Conservation (phyloP, 2,797 vertebrate species). For the Neoniphon sammara region DNA sequence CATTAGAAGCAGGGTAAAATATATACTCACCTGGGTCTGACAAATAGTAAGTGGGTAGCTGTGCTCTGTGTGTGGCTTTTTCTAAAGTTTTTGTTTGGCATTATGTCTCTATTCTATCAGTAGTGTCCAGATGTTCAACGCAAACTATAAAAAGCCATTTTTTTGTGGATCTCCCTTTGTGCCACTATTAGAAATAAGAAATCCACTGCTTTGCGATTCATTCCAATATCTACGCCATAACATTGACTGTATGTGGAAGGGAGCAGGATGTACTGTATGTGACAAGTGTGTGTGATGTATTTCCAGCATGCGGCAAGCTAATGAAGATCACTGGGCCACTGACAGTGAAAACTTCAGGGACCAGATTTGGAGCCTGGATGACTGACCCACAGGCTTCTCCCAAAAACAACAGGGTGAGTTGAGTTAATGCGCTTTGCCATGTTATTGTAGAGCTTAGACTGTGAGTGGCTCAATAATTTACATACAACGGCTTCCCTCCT, state of each 20-base stretch:
- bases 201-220: conserved; percentile 41
- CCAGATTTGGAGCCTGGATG: conserved; percentile 99
- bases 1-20: conserved; percentile 33
- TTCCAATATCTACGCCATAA: conserved; percentile 47
- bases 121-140: conserved; percentile 25
- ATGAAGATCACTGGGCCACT: conserved; percentile 98
- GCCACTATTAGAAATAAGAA: conserved; percentile 28
- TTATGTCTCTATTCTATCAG: too few relatives aligned
- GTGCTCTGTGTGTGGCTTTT: background rate
- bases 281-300: conserved; percentile 60
- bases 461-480: conserved; percentile 28
- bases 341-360: conserved; percentile 97
- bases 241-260: conserved; percentile 46
- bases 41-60: background rate
- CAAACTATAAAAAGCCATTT: conserved; percentile 1
- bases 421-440: conserved; percentile 13
- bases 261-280: conserved; percentile 20
- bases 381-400: conserved; percentile 92
- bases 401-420: conserved; percentile 91
- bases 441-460: conserved; percentile 21
- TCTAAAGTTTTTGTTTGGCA: conserved; percentile 16
- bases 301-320: conserved; percentile 95
- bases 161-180: background rate
- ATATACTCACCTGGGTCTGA: conserved; percentile 27
- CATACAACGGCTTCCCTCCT: conserved; percentile 14